Percentiles rank a stretch among this genome's conserved stretches.
These are phyloP conservation scores for Chrysemys picta DNA, from an alignment of 2,113 vertebrate species.

Conservation along the genomic window DNA sequence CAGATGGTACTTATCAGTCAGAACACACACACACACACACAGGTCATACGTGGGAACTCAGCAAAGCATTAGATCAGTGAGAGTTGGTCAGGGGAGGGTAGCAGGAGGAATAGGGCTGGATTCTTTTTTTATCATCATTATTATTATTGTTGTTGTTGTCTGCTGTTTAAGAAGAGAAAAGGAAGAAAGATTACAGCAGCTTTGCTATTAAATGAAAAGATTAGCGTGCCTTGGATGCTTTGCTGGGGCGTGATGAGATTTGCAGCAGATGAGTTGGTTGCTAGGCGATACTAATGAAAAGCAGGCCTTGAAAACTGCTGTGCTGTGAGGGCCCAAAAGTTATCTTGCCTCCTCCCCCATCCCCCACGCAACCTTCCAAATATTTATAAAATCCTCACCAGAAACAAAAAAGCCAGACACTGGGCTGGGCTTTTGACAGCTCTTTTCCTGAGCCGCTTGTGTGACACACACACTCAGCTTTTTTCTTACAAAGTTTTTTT, in stretches of 20 bases:
- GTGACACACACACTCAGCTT: not conserved
- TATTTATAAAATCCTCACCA: conserved; percentile 77
- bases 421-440: conserved; percentile 53
- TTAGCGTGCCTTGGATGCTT: conserved; percentile 69
- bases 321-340: conserved; percentile 58
- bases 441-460: conserved; percentile 46
- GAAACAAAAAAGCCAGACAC: conserved; percentile 67
- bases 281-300: conserved; percentile 80
- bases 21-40: conserved; percentile 69
- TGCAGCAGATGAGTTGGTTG: conserved; percentile 79
- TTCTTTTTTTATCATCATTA: conserved; percentile 60
- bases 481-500: conserved; percentile 25
- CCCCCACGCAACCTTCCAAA: conserved; percentile 48
- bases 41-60: conserved; percentile 66
- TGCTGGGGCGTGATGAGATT: conserved; percentile 79
- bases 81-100: not conserved
- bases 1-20: conserved; percentile 70
- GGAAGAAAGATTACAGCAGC: conserved; percentile 74
- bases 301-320: conserved; percentile 74
- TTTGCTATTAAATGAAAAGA: conserved; percentile 74
- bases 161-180: conserved; percentile 60
- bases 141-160: conserved; percentile 63
- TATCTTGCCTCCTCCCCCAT: conserved; percentile 53
- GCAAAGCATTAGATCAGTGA: conserved; percentile 36
- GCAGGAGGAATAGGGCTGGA: not conserved